A percentile compares a stretch with the other conserved stretches of the same genome.
Evolutionary conservation across 2,113 vertebrate genomes (phyloP).

Genomic region (Clarias gariepinus): DNA sequence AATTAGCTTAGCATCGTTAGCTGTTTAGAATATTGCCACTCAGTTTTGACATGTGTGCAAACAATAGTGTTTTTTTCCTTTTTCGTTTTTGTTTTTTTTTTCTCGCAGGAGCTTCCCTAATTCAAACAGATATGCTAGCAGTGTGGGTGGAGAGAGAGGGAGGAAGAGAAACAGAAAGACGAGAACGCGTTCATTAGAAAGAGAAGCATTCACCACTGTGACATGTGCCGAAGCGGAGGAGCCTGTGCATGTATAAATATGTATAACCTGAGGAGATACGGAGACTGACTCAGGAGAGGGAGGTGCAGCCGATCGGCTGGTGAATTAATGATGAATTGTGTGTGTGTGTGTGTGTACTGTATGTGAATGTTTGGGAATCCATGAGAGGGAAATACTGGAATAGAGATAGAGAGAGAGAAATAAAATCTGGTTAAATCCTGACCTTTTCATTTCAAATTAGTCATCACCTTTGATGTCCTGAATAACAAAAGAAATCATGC

Average conservation of each 20-base stretch:
- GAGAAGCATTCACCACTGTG: conserved; percentile 70
- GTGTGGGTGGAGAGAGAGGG: conserved; percentile 12
- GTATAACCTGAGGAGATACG: conserved; percentile 70
- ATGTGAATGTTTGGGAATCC: background rate
- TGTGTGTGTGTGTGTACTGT: conserved; percentile 28
- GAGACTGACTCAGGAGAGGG: conserved; percentile 68
- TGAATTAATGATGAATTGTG: conserved; percentile 75
- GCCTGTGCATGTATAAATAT: conserved; percentile 73
- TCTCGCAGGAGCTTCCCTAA: conserved; percentile 43
- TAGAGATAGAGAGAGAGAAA: background rate
- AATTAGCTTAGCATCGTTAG: conserved; percentile 55
- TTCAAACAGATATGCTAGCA: conserved; percentile 38
- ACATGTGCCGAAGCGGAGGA: conserved; percentile 68
- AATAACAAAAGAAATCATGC: background rate
- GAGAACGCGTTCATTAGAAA: conserved; percentile 67
- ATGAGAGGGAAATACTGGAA: conserved; percentile 21
- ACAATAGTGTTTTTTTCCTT: conserved; percentile 4
- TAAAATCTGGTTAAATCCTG: background rate
- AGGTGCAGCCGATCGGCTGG: conserved; percentile 67
- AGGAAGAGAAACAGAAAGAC: conserved; percentile 57
- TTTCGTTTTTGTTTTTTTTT: too few species aligned
- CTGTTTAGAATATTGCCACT: conserved; percentile 15
- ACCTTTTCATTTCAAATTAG: conserved; percentile 29
- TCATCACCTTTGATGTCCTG: background rate
- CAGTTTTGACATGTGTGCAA: background rate